Conservation (phyloP, 1,140 invertebrate species). For the Brachionus plicatilis region DNA sequence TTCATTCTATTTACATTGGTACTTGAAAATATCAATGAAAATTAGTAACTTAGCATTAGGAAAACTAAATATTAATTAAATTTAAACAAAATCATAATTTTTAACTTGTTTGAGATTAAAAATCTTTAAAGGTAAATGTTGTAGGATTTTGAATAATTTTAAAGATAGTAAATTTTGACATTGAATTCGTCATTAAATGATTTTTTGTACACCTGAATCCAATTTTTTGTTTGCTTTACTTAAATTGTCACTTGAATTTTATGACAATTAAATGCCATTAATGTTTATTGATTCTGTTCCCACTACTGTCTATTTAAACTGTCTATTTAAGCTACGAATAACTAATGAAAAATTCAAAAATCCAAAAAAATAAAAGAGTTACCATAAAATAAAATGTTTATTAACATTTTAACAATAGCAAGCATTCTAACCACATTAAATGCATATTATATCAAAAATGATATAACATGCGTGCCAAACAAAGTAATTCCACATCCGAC, state of each 20-base stretch:
- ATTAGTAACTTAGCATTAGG: neutral
- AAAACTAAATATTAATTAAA: neutral
- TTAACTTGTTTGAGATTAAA: neutral
- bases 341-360: neutral
- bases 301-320: neutral
- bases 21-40: conserved; percentile 1
- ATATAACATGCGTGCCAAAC: conserved; percentile 1
- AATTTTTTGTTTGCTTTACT: neutral
- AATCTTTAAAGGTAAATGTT: neutral
- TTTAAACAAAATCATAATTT: neutral
- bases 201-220: neutral
- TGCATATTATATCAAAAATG: neutral
- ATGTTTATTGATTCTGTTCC: conserved; percentile 18
- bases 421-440: neutral
- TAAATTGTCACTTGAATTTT: neutral
- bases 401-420: neutral
- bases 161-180: neutral
- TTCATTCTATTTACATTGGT: neutral
- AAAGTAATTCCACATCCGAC: conserved; percentile 20
- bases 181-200: neutral
- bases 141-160: neutral
- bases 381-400: neutral
- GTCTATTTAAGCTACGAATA: neutral
- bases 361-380: neutral
- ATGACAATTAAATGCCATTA: neutral